These are phyloP conservation scores for Arctocebus calabarensis DNA, from an alignment of 2,797 vertebrate species.

Conservation along the genomic window DNA sequence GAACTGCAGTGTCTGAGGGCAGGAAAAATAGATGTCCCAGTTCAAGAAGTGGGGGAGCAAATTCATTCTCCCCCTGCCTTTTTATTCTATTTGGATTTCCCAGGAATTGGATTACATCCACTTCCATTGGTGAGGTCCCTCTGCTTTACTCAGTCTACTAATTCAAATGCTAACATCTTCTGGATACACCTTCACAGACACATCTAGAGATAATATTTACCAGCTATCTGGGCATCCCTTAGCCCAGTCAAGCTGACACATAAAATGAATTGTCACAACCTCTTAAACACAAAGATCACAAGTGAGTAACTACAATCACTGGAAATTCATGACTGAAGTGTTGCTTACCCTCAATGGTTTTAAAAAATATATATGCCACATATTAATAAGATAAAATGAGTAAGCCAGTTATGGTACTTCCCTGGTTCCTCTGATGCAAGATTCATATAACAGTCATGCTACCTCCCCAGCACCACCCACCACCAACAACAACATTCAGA, in stretches of 20 bases:
- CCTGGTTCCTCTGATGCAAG: not conserved
- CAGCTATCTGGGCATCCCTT: not conserved
- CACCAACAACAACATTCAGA: not conserved
- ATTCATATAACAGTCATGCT: not conserved
- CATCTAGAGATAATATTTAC: not conserved
- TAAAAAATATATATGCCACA: not conserved
- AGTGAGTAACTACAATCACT: not conserved
- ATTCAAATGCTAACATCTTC: not conserved
- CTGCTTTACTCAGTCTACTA: not conserved
- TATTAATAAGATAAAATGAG: not conserved
- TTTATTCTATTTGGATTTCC: not conserved
- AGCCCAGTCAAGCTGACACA: not conserved
- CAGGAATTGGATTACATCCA: not conserved
- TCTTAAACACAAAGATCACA: conserved; percentile 16
- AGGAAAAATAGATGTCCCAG: not conserved
- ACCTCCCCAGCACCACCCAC: not conserved
- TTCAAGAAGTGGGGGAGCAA: not conserved
- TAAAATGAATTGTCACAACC: not conserved
- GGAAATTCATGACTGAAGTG: not conserved
- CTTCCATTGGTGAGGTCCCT: not conserved
- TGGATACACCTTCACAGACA: not conserved
- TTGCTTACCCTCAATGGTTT: not conserved
- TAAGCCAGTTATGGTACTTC: not conserved
- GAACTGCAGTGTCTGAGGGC: not conserved
- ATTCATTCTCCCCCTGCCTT: not conserved